phyloP scores from a whole-genome alignment of 1,140 invertebrate genomes.

The Melipona quadrifasciata region DNA sequence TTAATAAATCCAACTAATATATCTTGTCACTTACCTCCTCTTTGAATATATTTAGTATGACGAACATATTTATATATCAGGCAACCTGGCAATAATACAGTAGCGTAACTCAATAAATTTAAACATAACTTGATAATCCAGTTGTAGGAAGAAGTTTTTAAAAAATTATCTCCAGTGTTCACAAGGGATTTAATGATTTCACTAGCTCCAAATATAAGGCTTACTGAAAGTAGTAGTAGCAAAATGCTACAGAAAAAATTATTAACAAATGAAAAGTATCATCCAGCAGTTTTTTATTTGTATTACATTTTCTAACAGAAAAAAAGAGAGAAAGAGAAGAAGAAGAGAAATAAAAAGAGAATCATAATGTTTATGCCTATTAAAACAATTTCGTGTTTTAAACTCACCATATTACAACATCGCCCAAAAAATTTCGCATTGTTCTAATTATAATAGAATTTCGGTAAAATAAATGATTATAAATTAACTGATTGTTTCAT shows the following conservation, averaged over 20 bases:
- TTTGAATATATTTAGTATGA: slow-evolving; percentile 91
- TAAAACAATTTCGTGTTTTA: slow-evolving; percentile 19
- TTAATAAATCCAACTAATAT: not conserved
- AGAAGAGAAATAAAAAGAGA: not conserved
- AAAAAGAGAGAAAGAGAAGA: not conserved
- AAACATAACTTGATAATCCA: slow-evolving; percentile 90
- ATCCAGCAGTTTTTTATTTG: not conserved
- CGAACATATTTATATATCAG: slow-evolving; percentile 92
- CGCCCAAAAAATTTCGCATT: slow-evolving; percentile 79
- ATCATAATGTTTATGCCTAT: not conserved
- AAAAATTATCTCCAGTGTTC: slow-evolving; percentile 78
- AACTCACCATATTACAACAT: slow-evolving; percentile 79
- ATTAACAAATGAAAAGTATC: slow-evolving; percentile 28
- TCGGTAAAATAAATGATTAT: not conserved
- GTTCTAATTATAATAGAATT: slow-evolving; percentile 48
- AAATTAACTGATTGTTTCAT: slow-evolving; percentile 44
- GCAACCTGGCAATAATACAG: slow-evolving; percentile 92
- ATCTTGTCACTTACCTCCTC: slow-evolving; percentile 84
- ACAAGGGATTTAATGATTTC: slow-evolving; percentile 82
- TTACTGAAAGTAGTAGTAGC: slow-evolving; percentile 80
- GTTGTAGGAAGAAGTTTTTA: slow-evolving; percentile 81
- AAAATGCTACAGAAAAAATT: slow-evolving; percentile 78
- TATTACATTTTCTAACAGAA: slow-evolving; percentile 15
- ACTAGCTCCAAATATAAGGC: slow-evolving; percentile 82
- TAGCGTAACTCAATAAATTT: slow-evolving; percentile 94